Base-by-base conservation (phyloP, 1,140 invertebrate genomes). In the Trichonephila inaurata region DNA sequence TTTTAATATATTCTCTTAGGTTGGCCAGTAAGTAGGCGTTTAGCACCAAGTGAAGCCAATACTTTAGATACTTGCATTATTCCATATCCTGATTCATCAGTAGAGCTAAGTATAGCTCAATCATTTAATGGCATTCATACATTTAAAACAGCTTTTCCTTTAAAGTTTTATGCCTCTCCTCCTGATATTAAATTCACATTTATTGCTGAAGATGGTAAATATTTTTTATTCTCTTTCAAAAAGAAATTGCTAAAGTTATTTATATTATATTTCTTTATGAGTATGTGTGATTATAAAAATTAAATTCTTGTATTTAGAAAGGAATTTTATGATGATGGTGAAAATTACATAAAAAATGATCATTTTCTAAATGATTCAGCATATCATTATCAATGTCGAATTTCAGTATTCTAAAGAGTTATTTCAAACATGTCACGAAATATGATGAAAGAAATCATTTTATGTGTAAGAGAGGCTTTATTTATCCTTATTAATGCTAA, bases 201-300 rank as follows among this genome's bases (percentile, higher is more conserved):
- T n/a, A 93, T 93, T 87, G 91, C 91, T n/a, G 91, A 93, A 88
- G 91, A 93, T 93, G 91, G 91, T 92, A 69, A 92, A 61, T 85
- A n/a, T 33, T 40, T 21, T 77, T 18, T 77, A 14, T 21, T 60
- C 16, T 19, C 6, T 77, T 18, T 18, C 18, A 18, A 19, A n/a
- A 69, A 2, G 10, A 69, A 28, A n/a, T 3, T 33, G 18, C 7
- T 69, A 21, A 24, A 28, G n/a, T 24, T 24, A 24, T 69, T n/a
- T 24, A 28, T 69, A 28, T 66, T 69, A 51, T 69, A 51, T 51
- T 51, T 7, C 5, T 51, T 12, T 10, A 10, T 51, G 51, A 10
- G 0, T 10, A 51, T 51, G 1, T 51, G 7, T 51, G 0, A 8
- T 40, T 40, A 1, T 40, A 51, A 51, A 51, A 10, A 51, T 51